Conservation (phyloP, 2,888 invertebrate species). For the Psylliodes chrysocephalus region DNA sequence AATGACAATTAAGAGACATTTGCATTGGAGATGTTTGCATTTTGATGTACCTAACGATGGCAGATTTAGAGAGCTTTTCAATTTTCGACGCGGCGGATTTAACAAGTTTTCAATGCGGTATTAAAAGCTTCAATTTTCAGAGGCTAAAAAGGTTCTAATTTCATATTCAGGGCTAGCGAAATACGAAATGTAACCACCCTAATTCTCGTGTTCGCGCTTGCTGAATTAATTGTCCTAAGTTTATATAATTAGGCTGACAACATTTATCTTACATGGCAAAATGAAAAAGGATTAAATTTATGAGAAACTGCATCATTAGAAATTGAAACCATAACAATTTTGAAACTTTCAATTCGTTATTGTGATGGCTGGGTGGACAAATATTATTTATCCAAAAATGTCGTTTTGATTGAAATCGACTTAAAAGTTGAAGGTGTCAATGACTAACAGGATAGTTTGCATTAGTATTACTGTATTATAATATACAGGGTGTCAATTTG, state of each 20-base stretch:
- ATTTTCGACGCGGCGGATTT: slow-evolving; percentile 19
- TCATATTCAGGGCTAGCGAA: neutral
- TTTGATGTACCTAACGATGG: slow-evolving; percentile 20
- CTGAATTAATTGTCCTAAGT: neutral
- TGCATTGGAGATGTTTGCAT: slow-evolving; percentile 27
- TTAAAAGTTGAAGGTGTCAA: too few species aligned
- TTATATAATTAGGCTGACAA: neutral
- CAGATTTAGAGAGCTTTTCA: slow-evolving; percentile 19
- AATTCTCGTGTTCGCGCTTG: neutral
- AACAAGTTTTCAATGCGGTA: slow-evolving; percentile 24
- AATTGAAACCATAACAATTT: too few species aligned
- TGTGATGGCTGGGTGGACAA: too few species aligned
- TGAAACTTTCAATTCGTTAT: too few species aligned
- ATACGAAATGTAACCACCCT: neutral
- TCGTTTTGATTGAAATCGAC: too few species aligned
- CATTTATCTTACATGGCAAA: neutral
- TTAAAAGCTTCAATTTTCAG: slow-evolving; percentile 4
- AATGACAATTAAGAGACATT: slow-evolving; percentile 29
- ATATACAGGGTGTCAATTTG: too few species aligned
- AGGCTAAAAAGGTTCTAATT: neutral
- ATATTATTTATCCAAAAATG: too few species aligned
- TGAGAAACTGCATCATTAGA: too few species aligned
- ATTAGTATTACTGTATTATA: too few species aligned
- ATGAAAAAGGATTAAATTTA: neutral
- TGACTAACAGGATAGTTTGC: too few species aligned